A percentile compares a stretch with the other conserved stretches of the same genome.
These are phyloP conservation scores for Drosophila atripex DNA, from an alignment of 2,888 invertebrate genomes.

Conservation along the genomic window DNA sequence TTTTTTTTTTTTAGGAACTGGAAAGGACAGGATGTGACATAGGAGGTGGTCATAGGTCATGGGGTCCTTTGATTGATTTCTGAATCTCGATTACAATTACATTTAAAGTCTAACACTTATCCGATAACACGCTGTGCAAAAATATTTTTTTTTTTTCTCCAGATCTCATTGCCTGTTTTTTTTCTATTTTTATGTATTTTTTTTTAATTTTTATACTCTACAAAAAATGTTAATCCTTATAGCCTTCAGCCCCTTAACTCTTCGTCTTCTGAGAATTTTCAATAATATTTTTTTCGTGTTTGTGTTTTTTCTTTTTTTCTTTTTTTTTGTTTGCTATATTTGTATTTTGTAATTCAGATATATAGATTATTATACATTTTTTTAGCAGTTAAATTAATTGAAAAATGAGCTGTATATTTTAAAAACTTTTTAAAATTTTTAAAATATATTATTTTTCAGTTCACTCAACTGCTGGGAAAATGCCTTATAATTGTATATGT, in stretches of 20 bases:
- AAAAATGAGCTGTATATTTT: background rate
- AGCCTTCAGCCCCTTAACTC: constrained; percentile 7
- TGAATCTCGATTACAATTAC: constrained; percentile 50
- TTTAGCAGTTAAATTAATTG: background rate
- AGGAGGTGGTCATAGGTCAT: background rate
- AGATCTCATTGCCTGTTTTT: constrained; percentile 19
- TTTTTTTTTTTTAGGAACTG: background rate
- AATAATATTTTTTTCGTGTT: constrained; percentile 3
- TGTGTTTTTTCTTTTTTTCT: no score
- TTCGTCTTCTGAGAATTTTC: background rate
- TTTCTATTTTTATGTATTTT: constrained; percentile 7
- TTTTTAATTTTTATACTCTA: constrained; percentile 32
- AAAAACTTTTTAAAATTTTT: constrained; percentile 16
- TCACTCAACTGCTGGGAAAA: background rate
- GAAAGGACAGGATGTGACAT: background rate
- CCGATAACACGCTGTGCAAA: constrained; percentile 74
- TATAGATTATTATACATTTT: constrained; percentile 32
- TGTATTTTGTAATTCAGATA: constrained; percentile 27
- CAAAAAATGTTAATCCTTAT: constrained; percentile 54
- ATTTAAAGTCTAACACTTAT: constrained; percentile 74
- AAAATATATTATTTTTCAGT: constrained; percentile 32
- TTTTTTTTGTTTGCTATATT: constrained; percentile 30
- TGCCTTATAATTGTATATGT: constrained; percentile 14
- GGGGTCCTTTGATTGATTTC: constrained; percentile 38
- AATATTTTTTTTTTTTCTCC: constrained; percentile 47